Base-by-base conservation (phyloP, 2,888 invertebrate species). In the Plebejus argus region DNA sequence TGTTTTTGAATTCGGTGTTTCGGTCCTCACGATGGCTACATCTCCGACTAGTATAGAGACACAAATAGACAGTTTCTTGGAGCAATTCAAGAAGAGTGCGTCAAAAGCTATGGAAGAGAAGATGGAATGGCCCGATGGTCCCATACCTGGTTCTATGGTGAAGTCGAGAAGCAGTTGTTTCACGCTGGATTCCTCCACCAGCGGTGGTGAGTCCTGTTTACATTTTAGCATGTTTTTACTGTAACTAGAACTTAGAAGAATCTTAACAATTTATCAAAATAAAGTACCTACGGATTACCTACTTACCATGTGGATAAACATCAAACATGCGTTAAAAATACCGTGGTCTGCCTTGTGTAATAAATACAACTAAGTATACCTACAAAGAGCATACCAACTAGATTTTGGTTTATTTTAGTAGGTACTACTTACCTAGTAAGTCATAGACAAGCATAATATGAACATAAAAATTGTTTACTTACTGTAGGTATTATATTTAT, bases 31-130 rank as follows among this genome's bases (percentile, higher is more conserved):
- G 87, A 96, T 96, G 95, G 95, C 95, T 83, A 95, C 91, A 88
- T 96, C 96, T 84, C 96, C 96, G 82, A 95, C 96, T 82, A 97
- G 95, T 83, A 96, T 97, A 89, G 97, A 97, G 94, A 96, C 96
- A 85, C 97, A 97, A 94, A 97, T 97, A 94, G 97, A 97, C 95
- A 96, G 96, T 93, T 97, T 97, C 94, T 92, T 97, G 89, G 97
- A 97, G 94, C 97, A 97, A 88, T 97, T 97, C 88, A 97, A 97
- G 88, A 95, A 96, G 82, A 97, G 96, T 93, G 97, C 97, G 83
- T 96, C 96, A 78, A 96, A 96, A 86, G 96, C 96, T 79, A 97
- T 97, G 95, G 96, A 96, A 83, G 95, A 95, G 81, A 87, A 91
- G 78, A 92, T 93, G 87, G 95, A 95, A 82, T 95, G 95, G 95